Conservation (phyloP, 2,888 invertebrate genomes). For the Plemyria rubiginata region DNA sequence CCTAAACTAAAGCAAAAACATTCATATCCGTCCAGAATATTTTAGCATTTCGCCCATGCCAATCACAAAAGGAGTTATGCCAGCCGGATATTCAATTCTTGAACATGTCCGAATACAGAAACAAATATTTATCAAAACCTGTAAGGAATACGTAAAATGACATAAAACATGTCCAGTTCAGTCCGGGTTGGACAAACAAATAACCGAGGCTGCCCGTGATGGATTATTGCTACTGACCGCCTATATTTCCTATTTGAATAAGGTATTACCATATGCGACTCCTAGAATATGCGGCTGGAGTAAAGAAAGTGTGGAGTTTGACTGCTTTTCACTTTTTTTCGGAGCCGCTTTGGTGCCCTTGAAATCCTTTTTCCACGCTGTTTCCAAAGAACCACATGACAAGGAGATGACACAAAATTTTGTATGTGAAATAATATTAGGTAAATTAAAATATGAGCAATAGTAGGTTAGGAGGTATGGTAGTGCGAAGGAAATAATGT, state of each 20-base stretch:
- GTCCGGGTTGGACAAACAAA: slow-evolving; percentile 66
- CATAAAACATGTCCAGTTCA: slow-evolving; percentile 72
- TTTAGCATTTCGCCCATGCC: slow-evolving; percentile 62
- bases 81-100: slow-evolving; percentile 81
- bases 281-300: slow-evolving; percentile 59
- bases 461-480: too few relatives aligned
- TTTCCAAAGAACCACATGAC: too few relatives aligned
- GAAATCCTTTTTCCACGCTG: too few relatives aligned
- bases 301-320: slow-evolving; percentile 52
- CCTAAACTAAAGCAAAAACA: slow-evolving; percentile 49
- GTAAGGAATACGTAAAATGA: slow-evolving; percentile 83
- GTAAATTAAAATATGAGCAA: too few relatives aligned
- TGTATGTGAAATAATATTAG: too few relatives aligned
- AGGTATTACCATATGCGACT: slow-evolving; percentile 84
- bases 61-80: slow-evolving; percentile 69
- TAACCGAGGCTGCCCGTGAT: slow-evolving; percentile 68
- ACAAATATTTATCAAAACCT: slow-evolving; percentile 85
- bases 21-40: slow-evolving; percentile 32
- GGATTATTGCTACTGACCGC: slow-evolving; percentile 85
- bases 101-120: slow-evolving; percentile 77
- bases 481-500: too few relatives aligned
- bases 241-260: slow-evolving; percentile 84
- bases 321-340: too few relatives aligned
- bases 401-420: too few relatives aligned
- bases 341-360: too few relatives aligned